Evolutionary conservation across 2,113 vertebrate species (phyloP).

Genomic region (Eolophus roseicapilla): DNA sequence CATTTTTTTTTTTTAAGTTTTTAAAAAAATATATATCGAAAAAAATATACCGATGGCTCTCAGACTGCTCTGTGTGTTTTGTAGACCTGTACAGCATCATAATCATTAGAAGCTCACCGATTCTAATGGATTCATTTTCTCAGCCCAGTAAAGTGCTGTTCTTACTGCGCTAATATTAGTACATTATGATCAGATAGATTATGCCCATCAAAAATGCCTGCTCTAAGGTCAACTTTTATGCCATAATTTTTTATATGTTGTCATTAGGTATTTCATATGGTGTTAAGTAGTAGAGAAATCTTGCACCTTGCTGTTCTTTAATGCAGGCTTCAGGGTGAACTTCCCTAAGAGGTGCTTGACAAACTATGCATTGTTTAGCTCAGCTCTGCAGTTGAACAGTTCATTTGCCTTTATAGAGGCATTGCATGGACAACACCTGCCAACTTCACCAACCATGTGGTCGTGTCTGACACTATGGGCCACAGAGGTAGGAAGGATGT

Average conservation of each 20-base stretch:
- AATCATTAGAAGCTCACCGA: not conserved
- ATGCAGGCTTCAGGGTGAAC: not conserved
- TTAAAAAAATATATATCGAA: accelerated
- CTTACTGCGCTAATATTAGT: not conserved
- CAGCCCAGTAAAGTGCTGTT: not conserved
- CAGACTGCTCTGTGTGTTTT: not conserved
- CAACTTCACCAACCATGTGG: not conserved
- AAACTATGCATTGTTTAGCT: not conserved
- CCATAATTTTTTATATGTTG: not conserved
- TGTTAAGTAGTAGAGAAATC: not conserved
- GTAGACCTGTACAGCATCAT: not conserved
- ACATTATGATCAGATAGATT: not conserved
- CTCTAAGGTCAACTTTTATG: not conserved
- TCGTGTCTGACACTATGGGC: not conserved
- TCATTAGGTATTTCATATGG: not conserved
- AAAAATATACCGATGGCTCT: not conserved
- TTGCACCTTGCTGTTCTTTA: not conserved
- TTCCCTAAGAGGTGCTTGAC: not conserved
- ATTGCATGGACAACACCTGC: not conserved
- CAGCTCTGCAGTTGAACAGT: not conserved
- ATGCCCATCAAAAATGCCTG: not conserved
- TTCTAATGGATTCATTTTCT: not conserved
- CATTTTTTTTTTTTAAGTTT: not conserved
- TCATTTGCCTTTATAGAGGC: not conserved
- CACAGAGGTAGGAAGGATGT: not conserved